Percentiles rank a stretch among this genome's conserved stretches.
Evolutionary conservation across 1,140 invertebrate genomes (phyloP).

Genomic region (Phocides pigmalion): DNA sequence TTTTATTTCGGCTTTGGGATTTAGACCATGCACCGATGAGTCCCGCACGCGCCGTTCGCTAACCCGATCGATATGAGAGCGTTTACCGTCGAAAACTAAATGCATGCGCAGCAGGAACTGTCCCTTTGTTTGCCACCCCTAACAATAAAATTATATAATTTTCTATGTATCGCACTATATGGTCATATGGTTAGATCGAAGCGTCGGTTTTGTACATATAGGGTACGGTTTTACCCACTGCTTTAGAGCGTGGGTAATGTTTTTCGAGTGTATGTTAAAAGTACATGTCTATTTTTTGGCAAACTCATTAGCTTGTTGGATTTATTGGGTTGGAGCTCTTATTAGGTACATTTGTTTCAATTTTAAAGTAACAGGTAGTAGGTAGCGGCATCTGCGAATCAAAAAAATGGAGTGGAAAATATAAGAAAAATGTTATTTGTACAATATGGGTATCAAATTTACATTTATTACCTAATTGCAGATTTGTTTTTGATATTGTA

Average conservation of each 20-base stretch:
- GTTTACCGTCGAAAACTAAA: conserved; percentile 21
- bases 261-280: too few relatives aligned
- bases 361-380: too few relatives aligned
- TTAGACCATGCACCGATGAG: conserved; percentile 72
- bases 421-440: too few relatives aligned
- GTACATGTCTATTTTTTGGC: too few relatives aligned
- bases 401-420: not conserved
- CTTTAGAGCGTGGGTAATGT: too few relatives aligned
- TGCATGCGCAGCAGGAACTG: conserved; percentile 10
- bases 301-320: too few relatives aligned
- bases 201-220: not conserved
- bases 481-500: too few relatives aligned
- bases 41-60: conserved; percentile 55
- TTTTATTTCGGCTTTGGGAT: conserved; percentile 75
- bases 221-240: not conserved
- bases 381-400: too few relatives aligned
- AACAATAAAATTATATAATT: conserved; percentile 22
- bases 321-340: too few relatives aligned
- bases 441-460: too few relatives aligned
- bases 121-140: conserved; percentile 30
- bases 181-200: conserved; percentile 6
- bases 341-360: too few relatives aligned
- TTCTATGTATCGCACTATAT: conserved; percentile 14
- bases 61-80: conserved; percentile 57
- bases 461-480: too few relatives aligned